Evolutionary conservation across 2,113 vertebrate species (phyloP).

Genomic region (Amblyornis subalaris): DNA sequence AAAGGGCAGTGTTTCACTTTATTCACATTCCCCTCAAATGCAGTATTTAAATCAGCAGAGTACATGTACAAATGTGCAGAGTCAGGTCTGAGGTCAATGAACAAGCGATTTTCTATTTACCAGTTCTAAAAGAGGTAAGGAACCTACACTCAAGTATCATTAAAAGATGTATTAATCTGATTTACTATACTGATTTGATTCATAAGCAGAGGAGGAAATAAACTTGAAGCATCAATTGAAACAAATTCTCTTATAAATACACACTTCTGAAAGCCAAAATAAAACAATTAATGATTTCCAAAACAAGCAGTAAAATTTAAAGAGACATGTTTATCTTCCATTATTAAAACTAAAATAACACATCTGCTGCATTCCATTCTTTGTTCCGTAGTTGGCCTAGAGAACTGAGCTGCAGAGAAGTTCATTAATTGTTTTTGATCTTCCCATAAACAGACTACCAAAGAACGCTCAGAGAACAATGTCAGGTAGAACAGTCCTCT

Average conservation of each 20-base stretch:
- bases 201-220: neutral
- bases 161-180: neutral
- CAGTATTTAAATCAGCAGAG: neutral
- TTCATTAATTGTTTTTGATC: neutral
- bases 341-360: neutral
- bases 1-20: neutral
- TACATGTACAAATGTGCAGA: fast-evolving
- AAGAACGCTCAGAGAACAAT: neutral
- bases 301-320: neutral
- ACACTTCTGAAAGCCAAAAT: neutral
- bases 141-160: neutral
- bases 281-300: neutral
- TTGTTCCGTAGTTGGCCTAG: neutral
- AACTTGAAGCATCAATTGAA: neutral
- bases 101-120: neutral
- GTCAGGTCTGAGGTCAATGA: neutral
- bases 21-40: neutral
- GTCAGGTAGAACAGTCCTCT: neutral
- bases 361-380: neutral
- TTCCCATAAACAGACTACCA: neutral
- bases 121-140: neutral
- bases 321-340: neutral
- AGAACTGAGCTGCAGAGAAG: neutral
- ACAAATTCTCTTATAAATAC: neutral
- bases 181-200: neutral